A percentile compares a stretch with the other conserved stretches of the same genome.
phyloP scores from a whole-genome alignment of 92 coral and sea anemone species.

The Zoanthus gigantus region DNA sequence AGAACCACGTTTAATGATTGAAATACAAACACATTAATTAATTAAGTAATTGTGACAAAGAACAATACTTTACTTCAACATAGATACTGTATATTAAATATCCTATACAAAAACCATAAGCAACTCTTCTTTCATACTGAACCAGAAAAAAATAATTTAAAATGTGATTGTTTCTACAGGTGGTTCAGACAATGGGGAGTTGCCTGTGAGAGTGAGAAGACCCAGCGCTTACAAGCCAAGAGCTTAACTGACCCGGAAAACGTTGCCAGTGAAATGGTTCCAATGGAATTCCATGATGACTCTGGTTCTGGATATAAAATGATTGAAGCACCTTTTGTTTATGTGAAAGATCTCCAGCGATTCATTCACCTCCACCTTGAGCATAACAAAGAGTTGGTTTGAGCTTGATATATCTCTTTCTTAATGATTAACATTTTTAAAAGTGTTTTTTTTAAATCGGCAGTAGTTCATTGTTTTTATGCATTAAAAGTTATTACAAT shows the following conservation, averaged over 20 bases:
- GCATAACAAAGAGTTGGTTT: slow-evolving; percentile 28
- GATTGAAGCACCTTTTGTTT: slow-evolving; percentile 9
- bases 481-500: too few relatives aligned
- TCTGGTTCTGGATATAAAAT: slow-evolving; percentile 12
- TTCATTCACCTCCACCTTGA: slow-evolving; percentile 24
- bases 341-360: not conserved
- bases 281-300: slow-evolving; percentile 16
- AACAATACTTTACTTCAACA: not conserved
- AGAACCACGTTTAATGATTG: not conserved
- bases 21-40: not conserved
- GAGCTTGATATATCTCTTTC: not conserved
- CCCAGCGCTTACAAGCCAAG: not conserved
- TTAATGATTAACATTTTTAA: slow-evolving; percentile 13
- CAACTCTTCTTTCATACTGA: too few relatives aligned
- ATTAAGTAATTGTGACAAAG: not conserved
- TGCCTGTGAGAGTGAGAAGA: slow-evolving; percentile 12
- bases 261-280: slow-evolving; percentile 20
- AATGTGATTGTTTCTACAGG: not conserved
- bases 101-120: too few relatives aligned
- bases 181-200: slow-evolving; percentile 29
- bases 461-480: too few relatives aligned
- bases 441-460: too few relatives aligned
- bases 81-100: too few relatives aligned
- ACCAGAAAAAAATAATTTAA: not conserved
- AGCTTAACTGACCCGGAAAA: slow-evolving; percentile 14